Percentiles rank a stretch among this genome's conserved stretches.
These are phyloP conservation scores for Danaus chrysippus DNA, from an alignment of 2,888 invertebrate genomes.

Conservation along the genomic window DNA sequence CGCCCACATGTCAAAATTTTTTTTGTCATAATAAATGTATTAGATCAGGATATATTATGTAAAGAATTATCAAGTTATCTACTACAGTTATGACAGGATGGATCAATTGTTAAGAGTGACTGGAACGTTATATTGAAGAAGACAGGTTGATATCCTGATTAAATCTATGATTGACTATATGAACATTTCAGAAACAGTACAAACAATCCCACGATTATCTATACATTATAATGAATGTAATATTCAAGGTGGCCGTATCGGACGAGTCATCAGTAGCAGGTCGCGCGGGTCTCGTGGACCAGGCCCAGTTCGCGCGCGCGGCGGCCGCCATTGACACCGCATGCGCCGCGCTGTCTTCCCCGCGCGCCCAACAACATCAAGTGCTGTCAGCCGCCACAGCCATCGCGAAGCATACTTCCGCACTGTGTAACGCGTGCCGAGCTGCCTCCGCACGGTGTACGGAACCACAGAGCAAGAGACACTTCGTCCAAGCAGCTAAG, in stretches of 20 bases:
- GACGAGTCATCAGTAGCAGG: constrained; percentile 94
- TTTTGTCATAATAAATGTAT: neutral
- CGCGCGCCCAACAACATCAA: constrained; percentile 87
- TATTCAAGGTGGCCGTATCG: constrained; percentile 89
- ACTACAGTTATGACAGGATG: no score
- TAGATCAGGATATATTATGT: no score
- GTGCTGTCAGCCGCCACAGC: constrained; percentile 94
- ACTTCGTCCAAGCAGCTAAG: constrained; percentile 98
- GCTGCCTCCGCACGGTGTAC: constrained; percentile 93
- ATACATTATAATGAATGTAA: no score
- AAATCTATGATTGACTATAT: no score
- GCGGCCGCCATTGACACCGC: constrained; percentile 94
- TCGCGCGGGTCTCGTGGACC: constrained; percentile 92
- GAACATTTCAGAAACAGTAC: no score
- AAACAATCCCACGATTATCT: no score
- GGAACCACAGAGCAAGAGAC: constrained; percentile 95
- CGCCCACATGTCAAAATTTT: no score
- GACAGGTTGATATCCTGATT: no score
- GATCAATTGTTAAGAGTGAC: no score
- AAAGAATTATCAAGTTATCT: no score
- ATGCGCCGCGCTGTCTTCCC: constrained; percentile 86
- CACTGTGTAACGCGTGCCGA: constrained; percentile 96
- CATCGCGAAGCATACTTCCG: constrained; percentile 97
- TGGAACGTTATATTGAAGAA: no score
- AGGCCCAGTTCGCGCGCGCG: constrained; percentile 91